Evolutionary conservation across 2,113 vertebrate genomes (phyloP).

Genomic region (Gnathonemus echidnorhynchus): DNA sequence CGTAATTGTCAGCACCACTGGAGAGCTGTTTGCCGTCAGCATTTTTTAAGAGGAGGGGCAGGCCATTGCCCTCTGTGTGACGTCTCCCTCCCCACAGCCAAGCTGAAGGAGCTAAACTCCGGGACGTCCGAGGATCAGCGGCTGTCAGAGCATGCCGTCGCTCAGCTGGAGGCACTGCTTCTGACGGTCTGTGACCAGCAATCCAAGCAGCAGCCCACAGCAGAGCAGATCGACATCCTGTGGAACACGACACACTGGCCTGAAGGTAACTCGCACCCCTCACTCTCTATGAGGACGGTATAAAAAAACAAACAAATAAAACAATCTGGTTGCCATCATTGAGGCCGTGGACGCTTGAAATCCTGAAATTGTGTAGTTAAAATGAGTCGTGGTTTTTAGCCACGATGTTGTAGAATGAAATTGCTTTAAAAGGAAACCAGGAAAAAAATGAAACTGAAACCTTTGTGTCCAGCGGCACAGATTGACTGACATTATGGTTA

Average conservation of each 20-base stretch:
- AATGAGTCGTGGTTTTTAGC: not conserved
- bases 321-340: not conserved
- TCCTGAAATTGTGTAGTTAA: not conserved
- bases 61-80: not conserved
- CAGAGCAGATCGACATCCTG: constrained; percentile 75
- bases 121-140: constrained; percentile 58
- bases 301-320: no score
- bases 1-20: not conserved
- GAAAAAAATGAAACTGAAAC: not conserved
- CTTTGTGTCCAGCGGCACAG: not conserved
- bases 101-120: constrained; percentile 78
- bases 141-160: constrained; percentile 64
- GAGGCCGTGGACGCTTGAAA: not conserved
- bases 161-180: constrained; percentile 71
- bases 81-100: constrained; percentile 55
- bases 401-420: not conserved
- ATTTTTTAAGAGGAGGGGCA: not conserved
- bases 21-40: not conserved
- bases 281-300: no score
- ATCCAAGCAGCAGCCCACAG: constrained; percentile 59
- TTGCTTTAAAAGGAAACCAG: not conserved
- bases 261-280: constrained; percentile 62
- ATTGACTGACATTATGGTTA: not conserved
- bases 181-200: constrained; percentile 57
- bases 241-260: constrained; percentile 91